Base-by-base conservation (phyloP, 1,140 invertebrate species). In the Drosophila navojoa region DNA sequence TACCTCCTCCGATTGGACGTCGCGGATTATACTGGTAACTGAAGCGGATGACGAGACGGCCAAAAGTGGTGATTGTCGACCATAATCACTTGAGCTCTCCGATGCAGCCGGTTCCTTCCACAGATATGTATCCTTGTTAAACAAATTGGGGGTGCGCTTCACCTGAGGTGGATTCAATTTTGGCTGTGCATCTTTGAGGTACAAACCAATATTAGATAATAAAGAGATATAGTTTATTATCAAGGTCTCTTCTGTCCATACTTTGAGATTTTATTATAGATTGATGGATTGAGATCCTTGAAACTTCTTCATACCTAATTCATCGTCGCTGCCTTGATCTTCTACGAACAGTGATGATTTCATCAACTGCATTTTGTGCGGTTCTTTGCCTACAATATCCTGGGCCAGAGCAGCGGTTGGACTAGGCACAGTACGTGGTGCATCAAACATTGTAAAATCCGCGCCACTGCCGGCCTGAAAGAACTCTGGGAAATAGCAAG, bases 301-400 rank as follows among this genome's bases (percentile, higher is more conserved):
- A n/a, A 44, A 15, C 7, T 6, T 45, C 6, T 45, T 47, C 67
- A 29, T 42, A 75, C 72, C 72, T 3, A 45, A 53, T 10, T 79
- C 76, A 35, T 86, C 80, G 5, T 79, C 77, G 71, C 76, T 77
- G 52, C 13, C 72, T 50, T 77, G 55, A 38, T 90, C 78, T 0
- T 85, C 87, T 2, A 71, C 57, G 32, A 92, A 92, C 9, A 98
- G 95, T 2, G 96, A 97, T 0, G 96, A 96, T 91, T 98, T 98
- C 96, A 97, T 97, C 5, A 97, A 92, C 82, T 98, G 97, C 25
- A 97, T 93, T 78, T 94, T 95, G 69, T 95, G 94, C 25, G 94
- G 92, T 71, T 95, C 93, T 1, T 95, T 94, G 27, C 94, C 95
- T 50, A 93, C 81, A 55, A 93, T 91, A 15, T 93, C 92, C 11